Conservation (phyloP, 37 sponge, comb jelly and placozoan genomes). For the Crambe crambe region DNA sequence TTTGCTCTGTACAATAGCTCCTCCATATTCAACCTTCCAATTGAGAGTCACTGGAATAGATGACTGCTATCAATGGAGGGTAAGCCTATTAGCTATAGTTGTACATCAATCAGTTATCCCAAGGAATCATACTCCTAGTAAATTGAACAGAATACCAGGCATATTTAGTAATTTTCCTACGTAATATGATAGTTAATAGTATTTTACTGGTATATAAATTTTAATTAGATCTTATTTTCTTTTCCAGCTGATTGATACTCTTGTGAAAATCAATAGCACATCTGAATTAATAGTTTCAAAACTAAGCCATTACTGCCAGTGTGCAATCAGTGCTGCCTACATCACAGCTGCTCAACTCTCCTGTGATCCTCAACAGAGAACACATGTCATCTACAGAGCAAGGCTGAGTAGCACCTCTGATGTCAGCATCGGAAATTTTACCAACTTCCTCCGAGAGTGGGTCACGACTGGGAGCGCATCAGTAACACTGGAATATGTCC, state of each 20-base stretch:
- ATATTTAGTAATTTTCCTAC: too few species aligned
- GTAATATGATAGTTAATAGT: too few species aligned
- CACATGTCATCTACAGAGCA: slow-evolving; percentile 9
- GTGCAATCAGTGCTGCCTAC: slow-evolving; percentile 2
- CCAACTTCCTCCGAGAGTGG: slow-evolving; percentile 7
- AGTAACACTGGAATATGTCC: neutral
- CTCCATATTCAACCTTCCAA: neutral
- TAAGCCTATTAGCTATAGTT: neutral
- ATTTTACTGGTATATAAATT: too few species aligned
- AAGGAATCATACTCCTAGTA: neutral
- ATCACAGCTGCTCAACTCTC: slow-evolving; percentile 17
- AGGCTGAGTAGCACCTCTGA: neutral
- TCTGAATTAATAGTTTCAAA: neutral
- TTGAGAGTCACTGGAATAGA: neutral
- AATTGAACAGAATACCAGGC: too few species aligned
- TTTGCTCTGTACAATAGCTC: neutral
- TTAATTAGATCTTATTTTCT: too few species aligned
- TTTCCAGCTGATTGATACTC: slow-evolving; percentile 2
- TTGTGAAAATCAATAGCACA: neutral
- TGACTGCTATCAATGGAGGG: slow-evolving; percentile 19
- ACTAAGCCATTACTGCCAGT: neutral
- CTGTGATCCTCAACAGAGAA: neutral
- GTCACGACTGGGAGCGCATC: neutral
- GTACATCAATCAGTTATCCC: neutral
- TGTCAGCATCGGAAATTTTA: neutral